Evolutionary conservation across 64 coral and sea anemone species (phyloP), one percentile per base, ranked within the genome.

Genomic region (Dendrophyllia cribrosa): DNA sequence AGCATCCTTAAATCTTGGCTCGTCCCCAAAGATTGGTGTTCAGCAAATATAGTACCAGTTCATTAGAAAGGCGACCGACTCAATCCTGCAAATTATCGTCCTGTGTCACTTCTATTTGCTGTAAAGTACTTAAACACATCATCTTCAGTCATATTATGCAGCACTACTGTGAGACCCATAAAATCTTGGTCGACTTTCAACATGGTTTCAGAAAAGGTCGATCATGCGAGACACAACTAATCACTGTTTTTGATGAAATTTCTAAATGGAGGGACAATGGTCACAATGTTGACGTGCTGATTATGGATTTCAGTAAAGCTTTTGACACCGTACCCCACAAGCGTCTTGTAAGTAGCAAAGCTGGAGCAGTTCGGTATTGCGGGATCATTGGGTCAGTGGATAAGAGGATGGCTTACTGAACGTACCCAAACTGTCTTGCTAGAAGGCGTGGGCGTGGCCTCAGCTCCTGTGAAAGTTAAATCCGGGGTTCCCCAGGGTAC

Each of bases 251-350:
- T 81, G 75, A 90, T 63, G 75, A 90, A 53, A 79, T 79, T 48
- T 24, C 58, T 15, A 90, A 56, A 22, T 13, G 24, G 15, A 50
- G 75, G 75, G 87, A 89, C 43, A 77, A 78, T 78, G 23, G 87
- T 60, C 59, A 24, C 15, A 51, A 90, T 79, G 70, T 74, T 89
- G 74, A 89, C 43, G 46, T 89, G n/a, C 75, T 89, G 6, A 53
- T 91, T 26, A 23, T 90, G 49, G 89, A 91, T 59, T 91, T 91
- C 59, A 22, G 58, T 48, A 88, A 88, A 88, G 86, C 86, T 21
- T 76, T 63, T 24, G 86, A 88, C 49, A 74, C 50, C 19, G 86
- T 88, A 20, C 70, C 51, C 5, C 70, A 88, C 51, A 19, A 55
- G 55, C 67, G 70, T 22, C 70, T 88, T 49, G n/a, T 66, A 55